These are phyloP conservation scores for Drosophila orena DNA, from an alignment of 1,140 invertebrate species.

Conservation along the genomic window DNA sequence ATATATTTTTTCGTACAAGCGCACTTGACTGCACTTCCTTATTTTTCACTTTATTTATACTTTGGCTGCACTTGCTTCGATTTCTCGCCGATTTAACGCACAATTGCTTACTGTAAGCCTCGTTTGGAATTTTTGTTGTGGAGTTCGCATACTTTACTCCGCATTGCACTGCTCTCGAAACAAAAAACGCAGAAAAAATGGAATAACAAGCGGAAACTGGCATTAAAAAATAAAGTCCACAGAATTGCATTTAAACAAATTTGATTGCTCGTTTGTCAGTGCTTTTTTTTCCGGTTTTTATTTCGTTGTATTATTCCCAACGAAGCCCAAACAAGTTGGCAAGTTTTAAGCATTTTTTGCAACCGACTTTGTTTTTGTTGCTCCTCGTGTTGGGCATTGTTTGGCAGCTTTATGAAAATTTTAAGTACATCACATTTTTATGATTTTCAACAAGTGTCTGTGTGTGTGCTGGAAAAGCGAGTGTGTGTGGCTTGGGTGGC, in stretches of 20 bases:
- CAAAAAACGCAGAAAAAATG: not conserved
- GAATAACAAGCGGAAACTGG: not conserved
- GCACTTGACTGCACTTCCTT: conserved; percentile 8
- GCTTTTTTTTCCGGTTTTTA: conserved; percentile 3
- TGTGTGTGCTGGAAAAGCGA: not conserved
- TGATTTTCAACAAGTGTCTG: conserved; percentile 63
- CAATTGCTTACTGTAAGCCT: conserved; percentile 12
- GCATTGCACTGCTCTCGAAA: conserved; percentile 23
- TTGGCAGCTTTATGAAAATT: conserved; percentile 67
- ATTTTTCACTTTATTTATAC: conserved; percentile 8
- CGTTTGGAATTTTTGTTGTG: not conserved
- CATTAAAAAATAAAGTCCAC: conserved; percentile 13
- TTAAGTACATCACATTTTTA: conserved; percentile 71
- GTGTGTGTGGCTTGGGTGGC: not conserved
- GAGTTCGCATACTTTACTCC: not conserved
- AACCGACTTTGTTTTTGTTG: conserved; percentile 11
- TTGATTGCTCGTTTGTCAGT: conserved; percentile 20
- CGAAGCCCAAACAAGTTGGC: conserved; percentile 29
- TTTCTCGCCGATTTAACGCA: conserved; percentile 25
- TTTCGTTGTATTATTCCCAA: not conserved
- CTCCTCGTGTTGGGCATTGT: conserved; percentile 47
- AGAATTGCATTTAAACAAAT: conserved; percentile 65
- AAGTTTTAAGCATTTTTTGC: conserved; percentile 29
- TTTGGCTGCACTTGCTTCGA: not conserved
- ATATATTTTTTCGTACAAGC: not conserved